A percentile compares a stretch with the other conserved stretches of the same genome.
These are phyloP conservation scores for Galeopsomyia nigrocyanea DNA, from an alignment of 2,888 invertebrate species.

Conservation along the genomic window DNA sequence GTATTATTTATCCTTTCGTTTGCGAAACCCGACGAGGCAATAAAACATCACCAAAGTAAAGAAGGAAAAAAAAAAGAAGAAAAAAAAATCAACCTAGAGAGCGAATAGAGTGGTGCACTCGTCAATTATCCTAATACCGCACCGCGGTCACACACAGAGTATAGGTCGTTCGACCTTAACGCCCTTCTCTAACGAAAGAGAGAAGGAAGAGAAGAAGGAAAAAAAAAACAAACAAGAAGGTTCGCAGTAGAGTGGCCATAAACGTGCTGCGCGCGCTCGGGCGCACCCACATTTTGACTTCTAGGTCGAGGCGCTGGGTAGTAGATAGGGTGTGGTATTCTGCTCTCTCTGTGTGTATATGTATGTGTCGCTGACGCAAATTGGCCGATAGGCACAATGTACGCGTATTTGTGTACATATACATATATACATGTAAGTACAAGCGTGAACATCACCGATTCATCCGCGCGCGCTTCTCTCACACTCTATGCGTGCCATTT, in stretches of 20 bases:
- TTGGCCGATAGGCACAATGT: conserved; percentile 50
- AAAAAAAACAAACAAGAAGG: conserved; percentile 41
- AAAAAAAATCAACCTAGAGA: no score
- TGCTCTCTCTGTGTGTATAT: not conserved
- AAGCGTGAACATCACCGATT: no score
- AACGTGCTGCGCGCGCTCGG: conserved; percentile 22
- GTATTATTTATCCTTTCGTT: no score
- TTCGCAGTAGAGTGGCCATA: no score
- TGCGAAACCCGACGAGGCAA: not conserved
- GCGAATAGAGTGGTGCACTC: no score
- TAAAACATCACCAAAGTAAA: no score
- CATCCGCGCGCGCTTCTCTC: no score
- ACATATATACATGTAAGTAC: no score
- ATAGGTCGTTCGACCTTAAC: conserved; percentile 42
- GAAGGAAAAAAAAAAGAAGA: no score
- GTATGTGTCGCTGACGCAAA: conserved; percentile 34
- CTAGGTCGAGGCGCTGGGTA: conserved; percentile 52
- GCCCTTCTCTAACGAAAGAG: conserved; percentile 15
- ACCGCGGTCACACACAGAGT: not conserved
- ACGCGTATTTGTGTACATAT: conserved; percentile 34
- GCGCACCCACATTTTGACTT: conserved; percentile 57
- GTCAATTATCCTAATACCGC: conserved; percentile 11
- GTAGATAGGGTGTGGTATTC: conserved; percentile 53
- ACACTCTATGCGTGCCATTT: no score
- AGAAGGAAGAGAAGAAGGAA: conserved; percentile 42